Percentiles rank a stretch among this genome's conserved stretches.
Evolutionary conservation across 1,140 invertebrate species (phyloP).

Genomic region (Panagrolaimus sp.): DNA sequence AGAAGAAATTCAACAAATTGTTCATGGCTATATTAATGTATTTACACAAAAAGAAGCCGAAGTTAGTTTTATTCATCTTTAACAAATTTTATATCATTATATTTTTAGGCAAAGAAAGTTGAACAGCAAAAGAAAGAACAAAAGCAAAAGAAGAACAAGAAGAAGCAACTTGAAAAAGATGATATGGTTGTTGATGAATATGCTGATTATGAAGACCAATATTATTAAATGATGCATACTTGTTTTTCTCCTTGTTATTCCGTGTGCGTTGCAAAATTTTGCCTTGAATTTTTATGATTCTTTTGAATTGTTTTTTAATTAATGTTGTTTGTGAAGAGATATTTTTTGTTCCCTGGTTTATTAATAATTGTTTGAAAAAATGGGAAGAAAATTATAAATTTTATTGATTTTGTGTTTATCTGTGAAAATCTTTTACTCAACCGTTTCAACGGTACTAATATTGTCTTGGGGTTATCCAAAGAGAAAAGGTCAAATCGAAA

Average conservation of each 20-base stretch:
- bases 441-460: too few species aligned
- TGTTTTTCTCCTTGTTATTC: neutral
- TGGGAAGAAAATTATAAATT: too few species aligned
- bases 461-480: too few species aligned
- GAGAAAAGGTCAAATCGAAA: too few species aligned
- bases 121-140: conserved; percentile 17
- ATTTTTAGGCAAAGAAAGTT: neutral
- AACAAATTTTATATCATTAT: neutral
- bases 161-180: neutral
- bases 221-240: neutral
- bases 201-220: conserved; percentile 15
- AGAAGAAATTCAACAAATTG: conserved; percentile 10
- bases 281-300: too few species aligned
- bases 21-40: conserved; percentile 3
- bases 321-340: too few species aligned
- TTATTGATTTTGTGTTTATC: too few species aligned
- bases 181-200: conserved; percentile 13
- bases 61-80: neutral
- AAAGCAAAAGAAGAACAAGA: conserved; percentile 18
- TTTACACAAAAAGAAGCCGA: neutral
- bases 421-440: too few species aligned
- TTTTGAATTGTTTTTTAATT: too few species aligned
- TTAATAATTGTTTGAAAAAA: neutral
- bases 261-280: neutral
- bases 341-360: too few species aligned